Base-by-base conservation (phyloP, 2,113 vertebrate species). In the Suricata suricatta region DNA sequence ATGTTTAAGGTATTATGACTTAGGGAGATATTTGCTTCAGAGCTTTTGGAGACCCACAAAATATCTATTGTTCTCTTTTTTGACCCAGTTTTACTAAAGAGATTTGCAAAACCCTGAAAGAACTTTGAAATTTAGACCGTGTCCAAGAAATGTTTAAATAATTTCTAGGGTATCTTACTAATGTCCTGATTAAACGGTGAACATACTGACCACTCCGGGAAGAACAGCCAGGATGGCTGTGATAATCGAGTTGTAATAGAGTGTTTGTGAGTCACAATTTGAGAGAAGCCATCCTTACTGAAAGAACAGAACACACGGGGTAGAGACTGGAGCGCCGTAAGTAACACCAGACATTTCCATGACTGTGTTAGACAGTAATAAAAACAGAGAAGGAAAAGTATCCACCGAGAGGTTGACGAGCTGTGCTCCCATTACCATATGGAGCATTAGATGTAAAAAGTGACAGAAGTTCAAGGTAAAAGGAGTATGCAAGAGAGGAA, bases 1-100 rank as follows among this genome's bases (percentile, higher is more conserved):
- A 19, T 91, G 69, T 85, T 76, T 72, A 89, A 94, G 94, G 60
- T 81, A 68, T 76, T 92, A 44, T 15, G 57, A 91, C 41, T 84
- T 84, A 25, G 27, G 23, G 77, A 92, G 80, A 66, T 74, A 85
- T 69, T 93, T 92, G 54, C 64, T 57, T 25, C 14, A 16, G 85
- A 35, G 15, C 79, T 94, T 92, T 83, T 60, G 19, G 74, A 90
- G 93, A 66, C 96, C 88, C 57, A 94, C 80, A 95, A 95, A 95
- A 90, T 95, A 97, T 57, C 92, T 88, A 82, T 97, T 97, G 96
- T 98, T 98, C 94, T 96, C 60, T 97, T 97, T 97, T 95, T 96
- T 97, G 93, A 96, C 97, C 96, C 92, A 97, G 5, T 97, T 97
- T 97, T 92, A 50, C 64, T 89, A 50, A 69, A 97, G 72, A 90